A percentile compares a stretch with the other conserved stretches of the same genome.
phyloP scores from a whole-genome alignment of 1,140 invertebrate species.

The Bombus picipes region DNA sequence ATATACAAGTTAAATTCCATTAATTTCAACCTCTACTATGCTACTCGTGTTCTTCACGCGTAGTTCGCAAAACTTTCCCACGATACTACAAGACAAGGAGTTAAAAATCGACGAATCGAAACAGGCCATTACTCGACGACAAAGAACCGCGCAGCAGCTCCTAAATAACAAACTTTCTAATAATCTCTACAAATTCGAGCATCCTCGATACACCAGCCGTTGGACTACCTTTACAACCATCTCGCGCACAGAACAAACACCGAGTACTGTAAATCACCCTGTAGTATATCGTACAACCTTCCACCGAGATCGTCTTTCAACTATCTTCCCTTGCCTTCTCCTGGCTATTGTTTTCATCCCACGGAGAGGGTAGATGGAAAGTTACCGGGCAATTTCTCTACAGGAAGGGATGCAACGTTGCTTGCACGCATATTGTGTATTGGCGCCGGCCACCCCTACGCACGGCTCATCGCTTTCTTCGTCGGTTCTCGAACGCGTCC shows the following conservation, averaged over 20 bases:
- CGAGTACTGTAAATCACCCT: slow-evolving; percentile 13
- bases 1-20: too few relatives aligned
- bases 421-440: slow-evolving; percentile 55
- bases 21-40: too few relatives aligned
- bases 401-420: background rate
- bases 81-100: background rate
- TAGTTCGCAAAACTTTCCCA: background rate
- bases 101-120: background rate
- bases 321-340: background rate
- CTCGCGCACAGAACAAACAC: background rate
- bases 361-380: slow-evolving; percentile 39
- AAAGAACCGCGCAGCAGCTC: background rate
- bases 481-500: background rate
- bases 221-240: background rate
- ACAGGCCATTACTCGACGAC: background rate
- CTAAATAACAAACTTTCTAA: background rate
- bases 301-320: background rate
- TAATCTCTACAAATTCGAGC: background rate
- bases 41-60: background rate
- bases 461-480: slow-evolving; percentile 27
- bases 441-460: slow-evolving; percentile 31
- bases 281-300: background rate
- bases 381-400: slow-evolving; percentile 51
- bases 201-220: background rate
- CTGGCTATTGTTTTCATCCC: slow-evolving; percentile 58